Conservation (phyloP, 2,797 vertebrate genomes). For the Anguilla megastoma region DNA sequence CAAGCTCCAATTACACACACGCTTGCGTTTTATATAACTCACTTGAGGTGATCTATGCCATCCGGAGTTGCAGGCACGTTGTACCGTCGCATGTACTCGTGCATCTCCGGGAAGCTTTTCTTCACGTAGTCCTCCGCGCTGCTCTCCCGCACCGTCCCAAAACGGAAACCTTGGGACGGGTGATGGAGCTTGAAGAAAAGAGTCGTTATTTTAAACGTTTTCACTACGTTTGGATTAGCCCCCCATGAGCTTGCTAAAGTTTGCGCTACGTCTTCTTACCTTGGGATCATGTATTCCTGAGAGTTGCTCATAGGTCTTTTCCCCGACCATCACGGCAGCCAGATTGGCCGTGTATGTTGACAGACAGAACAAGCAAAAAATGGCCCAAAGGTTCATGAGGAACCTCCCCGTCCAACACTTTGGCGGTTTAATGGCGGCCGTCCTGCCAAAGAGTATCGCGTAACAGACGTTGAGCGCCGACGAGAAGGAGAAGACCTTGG, state of each 20-base stretch:
- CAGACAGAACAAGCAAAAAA: constrained; percentile 97
- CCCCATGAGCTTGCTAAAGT: neutral
- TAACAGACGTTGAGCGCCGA: constrained; percentile 97
- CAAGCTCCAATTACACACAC: neutral
- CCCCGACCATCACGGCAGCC: constrained; percentile 97
- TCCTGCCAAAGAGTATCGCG: constrained; percentile 93
- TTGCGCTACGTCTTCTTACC: constrained; percentile 67
- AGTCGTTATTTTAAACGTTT: neutral
- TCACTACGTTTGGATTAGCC: neutral
- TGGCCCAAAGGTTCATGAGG: constrained; percentile 99
- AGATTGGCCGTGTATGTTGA: constrained; percentile 97
- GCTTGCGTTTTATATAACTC: constrained; percentile 58
- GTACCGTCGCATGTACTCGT: constrained; percentile 97
- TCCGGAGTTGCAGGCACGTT: constrained; percentile 91
- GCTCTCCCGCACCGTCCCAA: constrained; percentile 94
- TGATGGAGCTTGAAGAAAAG: constrained; percentile 84
- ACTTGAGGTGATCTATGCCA: constrained; percentile 90
- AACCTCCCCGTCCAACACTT: constrained; percentile 98
- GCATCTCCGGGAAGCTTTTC: constrained; percentile 98
- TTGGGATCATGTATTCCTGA: constrained; percentile 98
- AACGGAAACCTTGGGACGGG: constrained; percentile 96
- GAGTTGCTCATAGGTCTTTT: constrained; percentile 96
- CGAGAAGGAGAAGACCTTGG: constrained; percentile 94
- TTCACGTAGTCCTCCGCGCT: constrained; percentile 95
- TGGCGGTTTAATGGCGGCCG: constrained; percentile 92